Conservation (phyloP, 2,888 invertebrate species). For the Uloborus plumipes region DNA sequence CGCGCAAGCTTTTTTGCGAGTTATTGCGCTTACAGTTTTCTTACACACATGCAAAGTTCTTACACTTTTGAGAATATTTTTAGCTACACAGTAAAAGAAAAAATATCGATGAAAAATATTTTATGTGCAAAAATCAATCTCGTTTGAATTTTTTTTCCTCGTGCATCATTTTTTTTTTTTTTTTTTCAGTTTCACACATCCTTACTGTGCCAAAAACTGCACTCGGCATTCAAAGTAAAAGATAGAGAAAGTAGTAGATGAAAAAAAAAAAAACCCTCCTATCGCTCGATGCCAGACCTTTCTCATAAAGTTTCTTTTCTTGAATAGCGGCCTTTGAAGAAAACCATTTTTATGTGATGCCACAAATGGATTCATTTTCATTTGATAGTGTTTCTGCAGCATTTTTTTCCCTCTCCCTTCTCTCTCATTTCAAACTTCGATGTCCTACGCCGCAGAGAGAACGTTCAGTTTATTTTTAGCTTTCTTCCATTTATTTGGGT, state of each 20-base stretch:
- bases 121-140: no score
- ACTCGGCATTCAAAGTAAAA: neutral
- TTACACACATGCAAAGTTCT: no score
- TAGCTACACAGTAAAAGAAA: no score
- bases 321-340: constrained; percentile 39
- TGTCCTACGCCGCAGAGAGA: constrained; percentile 26
- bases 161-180: no score
- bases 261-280: constrained; percentile 10
- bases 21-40: no score
- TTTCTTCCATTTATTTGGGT: constrained; percentile 28
- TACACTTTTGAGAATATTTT: no score
- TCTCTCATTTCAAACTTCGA: constrained; percentile 8
- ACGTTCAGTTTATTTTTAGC: constrained; percentile 59
- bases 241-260: constrained; percentile 1
- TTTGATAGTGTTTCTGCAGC: constrained; percentile 24
- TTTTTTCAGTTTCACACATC: no score
- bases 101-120: no score
- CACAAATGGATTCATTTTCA: constrained; percentile 57
- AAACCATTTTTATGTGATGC: constrained; percentile 52
- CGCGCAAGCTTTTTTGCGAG: no score
- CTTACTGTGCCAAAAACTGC: no score
- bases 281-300: constrained; percentile 26
- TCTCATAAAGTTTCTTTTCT: constrained; percentile 35
- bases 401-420: constrained; percentile 4
- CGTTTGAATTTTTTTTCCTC: no score